Conservation (phyloP, 2,888 invertebrate species). For the Caprella mutica region DNA sequence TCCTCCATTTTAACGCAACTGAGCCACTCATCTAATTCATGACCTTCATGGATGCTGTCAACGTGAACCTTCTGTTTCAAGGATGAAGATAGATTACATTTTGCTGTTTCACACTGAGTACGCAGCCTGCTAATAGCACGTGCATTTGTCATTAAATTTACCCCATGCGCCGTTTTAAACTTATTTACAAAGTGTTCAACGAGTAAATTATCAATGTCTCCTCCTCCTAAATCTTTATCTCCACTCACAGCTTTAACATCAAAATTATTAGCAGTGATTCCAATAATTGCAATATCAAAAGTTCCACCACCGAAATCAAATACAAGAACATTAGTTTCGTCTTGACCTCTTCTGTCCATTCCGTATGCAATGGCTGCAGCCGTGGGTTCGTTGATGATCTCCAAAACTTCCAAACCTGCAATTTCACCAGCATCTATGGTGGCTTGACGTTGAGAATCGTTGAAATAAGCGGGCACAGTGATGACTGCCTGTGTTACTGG, state of each 20-base stretch:
- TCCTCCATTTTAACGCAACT: neutral
- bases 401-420: neutral
- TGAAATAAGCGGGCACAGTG: neutral
- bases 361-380: conserved; percentile 8
- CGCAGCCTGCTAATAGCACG: neutral
- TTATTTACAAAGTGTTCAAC: conserved; percentile 1
- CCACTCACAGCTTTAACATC: neutral
- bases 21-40: neutral
- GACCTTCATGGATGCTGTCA: neutral
- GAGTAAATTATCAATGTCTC: neutral
- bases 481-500: neutral
- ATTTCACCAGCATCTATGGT: conserved; percentile 7
- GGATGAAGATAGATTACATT: neutral
- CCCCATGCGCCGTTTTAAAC: neutral
- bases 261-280: neutral
- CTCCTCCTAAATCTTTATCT: neutral
- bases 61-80: neutral
- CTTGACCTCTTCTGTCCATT: neutral
- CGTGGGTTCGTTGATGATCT: neutral
- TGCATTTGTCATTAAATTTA: neutral
- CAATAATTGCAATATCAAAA: conserved; percentile 1
- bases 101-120: neutral
- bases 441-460: conserved; percentile 6
- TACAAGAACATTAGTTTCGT: neutral
- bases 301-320: conserved; percentile 4